phyloP scores from a whole-genome alignment of 2,888 invertebrate species.

The Aromia moschata region DNA sequence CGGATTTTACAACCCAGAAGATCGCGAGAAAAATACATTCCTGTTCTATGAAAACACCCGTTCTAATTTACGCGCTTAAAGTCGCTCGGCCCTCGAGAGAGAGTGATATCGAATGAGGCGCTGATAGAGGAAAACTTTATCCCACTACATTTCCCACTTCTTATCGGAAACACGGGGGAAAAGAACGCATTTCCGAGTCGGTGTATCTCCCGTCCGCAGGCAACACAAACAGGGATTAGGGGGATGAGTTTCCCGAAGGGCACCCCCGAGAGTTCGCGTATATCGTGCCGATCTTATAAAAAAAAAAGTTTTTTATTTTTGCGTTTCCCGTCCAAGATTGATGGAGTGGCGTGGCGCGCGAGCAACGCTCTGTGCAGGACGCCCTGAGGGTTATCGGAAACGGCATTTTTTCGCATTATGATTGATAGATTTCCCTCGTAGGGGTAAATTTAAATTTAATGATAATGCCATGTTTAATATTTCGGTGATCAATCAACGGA shows the following conservation, averaged over 20 bases:
- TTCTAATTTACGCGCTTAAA: no score
- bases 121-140: neutral
- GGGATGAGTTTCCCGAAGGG: neutral
- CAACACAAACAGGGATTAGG: slow-evolving; percentile 4
- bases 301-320: slow-evolving; percentile 1
- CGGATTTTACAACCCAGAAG: no score
- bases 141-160: neutral
- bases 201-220: neutral
- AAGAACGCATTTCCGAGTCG: neutral
- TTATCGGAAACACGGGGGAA: slow-evolving; percentile 1
- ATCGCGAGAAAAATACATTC: no score
- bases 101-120: neutral
- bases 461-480: slow-evolving; percentile 24
- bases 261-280: neutral
- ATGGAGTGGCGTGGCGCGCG: neutral
- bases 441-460: slow-evolving; percentile 25
- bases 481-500: slow-evolving; percentile 20
- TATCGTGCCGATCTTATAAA: neutral
- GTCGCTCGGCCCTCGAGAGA: no score
- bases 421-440: slow-evolving; percentile 17
- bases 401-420: slow-evolving; percentile 18
- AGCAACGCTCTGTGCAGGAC: slow-evolving; percentile 4
- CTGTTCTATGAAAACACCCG: no score
- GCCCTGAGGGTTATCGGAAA: slow-evolving; percentile 6
- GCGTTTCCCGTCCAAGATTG: slow-evolving; percentile 7